Base-by-base conservation (phyloP, 2,888 invertebrate genomes). In the Galerucella nymphaeae region DNA sequence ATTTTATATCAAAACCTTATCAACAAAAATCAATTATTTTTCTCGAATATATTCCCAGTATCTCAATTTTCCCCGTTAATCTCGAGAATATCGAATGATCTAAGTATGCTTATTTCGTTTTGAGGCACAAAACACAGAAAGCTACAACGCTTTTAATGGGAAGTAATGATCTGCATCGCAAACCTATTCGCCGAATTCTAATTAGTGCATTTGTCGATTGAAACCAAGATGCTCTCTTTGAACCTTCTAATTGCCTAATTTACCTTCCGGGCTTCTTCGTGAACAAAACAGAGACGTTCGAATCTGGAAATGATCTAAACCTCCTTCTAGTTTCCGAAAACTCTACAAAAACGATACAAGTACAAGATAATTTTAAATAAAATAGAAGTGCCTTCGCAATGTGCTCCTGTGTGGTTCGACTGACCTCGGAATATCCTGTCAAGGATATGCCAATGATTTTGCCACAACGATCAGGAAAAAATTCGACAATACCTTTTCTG, bases 231-330 rank as follows among this genome's bases (percentile, higher is more conserved):
- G 77, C 76, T 81, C 80, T 70, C 83, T 84, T 84, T 83, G 83
- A 83, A 80, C 82, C 82, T 79, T 81, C 81, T 83, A 84, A 84
- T 84, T 84, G 84, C 82, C 82, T 81, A 81, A 74, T 82, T 81
- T 81, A 82, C 82, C 83, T 82, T 76, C 76, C 75, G 80, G 82
- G 81, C 73, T 73, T 77, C 53, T 61, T 13, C 16, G 61, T 13
- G 41, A 42, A 18, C 42, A 62, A 45, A 42, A 13, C 67, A 67
- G 45, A 14, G 62, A 61, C 66, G 58, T 62, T 48, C 11, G 45
- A 0, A 8, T 14, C 0, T n/a, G 48, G 14, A 48, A 48, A 38
- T 38, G 1, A 38, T 9, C 8, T 1, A 9, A 38, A 38, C 30
- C 30, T 38, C 8, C 30, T 9, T 9, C 30, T 38, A 38, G 8